These are phyloP conservation scores for Rutpela maculata DNA, from an alignment of 2,888 invertebrate species.

Conservation along the genomic window DNA sequence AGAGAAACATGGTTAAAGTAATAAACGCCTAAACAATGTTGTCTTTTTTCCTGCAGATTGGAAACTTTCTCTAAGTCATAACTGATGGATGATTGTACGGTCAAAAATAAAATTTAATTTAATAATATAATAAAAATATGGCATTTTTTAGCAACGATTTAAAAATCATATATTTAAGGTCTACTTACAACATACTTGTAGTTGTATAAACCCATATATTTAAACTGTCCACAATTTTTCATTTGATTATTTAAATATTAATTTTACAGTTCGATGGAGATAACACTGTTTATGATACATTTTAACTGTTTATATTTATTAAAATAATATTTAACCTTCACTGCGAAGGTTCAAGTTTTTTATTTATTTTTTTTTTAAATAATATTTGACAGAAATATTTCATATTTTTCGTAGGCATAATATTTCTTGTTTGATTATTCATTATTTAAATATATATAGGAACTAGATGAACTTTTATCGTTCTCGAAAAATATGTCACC, in stretches of 20 bases:
- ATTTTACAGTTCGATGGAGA: neutral
- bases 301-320: neutral
- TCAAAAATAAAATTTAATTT: too few relatives aligned
- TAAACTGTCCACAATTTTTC: neutral
- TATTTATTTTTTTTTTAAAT: neutral
- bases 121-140: too few relatives aligned
- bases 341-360: constrained; percentile 10
- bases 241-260: constrained; percentile 1
- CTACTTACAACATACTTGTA: neutral
- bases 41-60: too few relatives aligned
- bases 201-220: neutral
- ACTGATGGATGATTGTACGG: too few relatives aligned
- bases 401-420: too few relatives aligned
- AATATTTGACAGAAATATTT: neutral
- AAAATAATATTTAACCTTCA: constrained; percentile 28
- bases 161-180: neutral
- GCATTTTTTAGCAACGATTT: too few relatives aligned
- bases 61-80: too few relatives aligned
- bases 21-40: too few relatives aligned
- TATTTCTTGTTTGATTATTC: too few relatives aligned
- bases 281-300: constrained; percentile 1
- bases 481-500: too few relatives aligned
- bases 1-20: too few relatives aligned
- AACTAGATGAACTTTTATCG: too few relatives aligned
- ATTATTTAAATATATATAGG: neutral